phyloP scores from a whole-genome alignment of 2,888 invertebrate species.

The Glyphotaelius pellucidus region DNA sequence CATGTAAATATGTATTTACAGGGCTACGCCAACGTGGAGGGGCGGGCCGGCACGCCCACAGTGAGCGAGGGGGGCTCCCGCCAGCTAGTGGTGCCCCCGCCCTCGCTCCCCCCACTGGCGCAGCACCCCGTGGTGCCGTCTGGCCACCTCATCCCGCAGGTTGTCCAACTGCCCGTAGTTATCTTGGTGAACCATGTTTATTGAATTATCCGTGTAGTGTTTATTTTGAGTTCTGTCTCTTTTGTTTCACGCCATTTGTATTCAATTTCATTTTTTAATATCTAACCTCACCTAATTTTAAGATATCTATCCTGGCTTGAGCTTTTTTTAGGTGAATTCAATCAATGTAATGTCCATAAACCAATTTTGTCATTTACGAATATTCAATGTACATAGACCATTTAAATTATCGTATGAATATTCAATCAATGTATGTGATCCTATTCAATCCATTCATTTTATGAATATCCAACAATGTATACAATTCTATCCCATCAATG shows the following conservation, averaged over 20 bases:
- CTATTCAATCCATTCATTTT: background rate
- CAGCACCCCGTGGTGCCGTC: slow-evolving; percentile 70
- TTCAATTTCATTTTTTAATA: background rate
- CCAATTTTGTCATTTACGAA: background rate
- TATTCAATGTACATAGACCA: too few species aligned
- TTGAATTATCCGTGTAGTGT: background rate
- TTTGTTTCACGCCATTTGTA: background rate
- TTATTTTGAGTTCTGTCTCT: background rate
- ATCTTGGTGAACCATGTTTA: background rate
- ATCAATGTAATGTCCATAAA: background rate
- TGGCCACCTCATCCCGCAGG: slow-evolving; percentile 66
- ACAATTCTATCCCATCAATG: background rate
- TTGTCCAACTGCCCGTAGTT: slow-evolving; percentile 2
- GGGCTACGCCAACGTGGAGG: slow-evolving; percentile 72
- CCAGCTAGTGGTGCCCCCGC: slow-evolving; percentile 67
- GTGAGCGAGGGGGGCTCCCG: slow-evolving; percentile 78
- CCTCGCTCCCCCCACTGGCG: slow-evolving; percentile 63
- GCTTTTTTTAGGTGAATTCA: background rate
- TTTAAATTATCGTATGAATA: too few species aligned
- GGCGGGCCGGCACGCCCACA: slow-evolving; percentile 85
- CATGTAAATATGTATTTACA: slow-evolving; percentile 41
- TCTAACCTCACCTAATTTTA: background rate
- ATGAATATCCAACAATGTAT: background rate
- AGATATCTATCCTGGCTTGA: background rate
- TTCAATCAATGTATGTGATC: background rate